Evolutionary conservation across 2,113 vertebrate species (phyloP), one percentile per base, ranked within the genome.

Genomic region (Rhinolophus sinicus): DNA sequence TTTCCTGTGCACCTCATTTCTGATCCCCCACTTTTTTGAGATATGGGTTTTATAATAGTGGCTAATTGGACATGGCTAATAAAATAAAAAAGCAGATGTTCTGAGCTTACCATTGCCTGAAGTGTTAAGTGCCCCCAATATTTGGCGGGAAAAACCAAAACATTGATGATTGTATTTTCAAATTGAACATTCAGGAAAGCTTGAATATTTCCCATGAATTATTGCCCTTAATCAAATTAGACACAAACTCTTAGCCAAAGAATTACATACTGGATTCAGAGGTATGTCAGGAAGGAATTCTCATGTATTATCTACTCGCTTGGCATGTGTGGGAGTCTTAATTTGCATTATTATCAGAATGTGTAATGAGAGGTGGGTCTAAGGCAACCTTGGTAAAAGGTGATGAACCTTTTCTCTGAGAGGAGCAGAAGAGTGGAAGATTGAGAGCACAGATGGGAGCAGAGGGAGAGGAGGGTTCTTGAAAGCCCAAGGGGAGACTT

Each of bases 141-240:
- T 82, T 40, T 50, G n/a, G 24, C 76, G 26, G 56, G 16, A 16
- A 54, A 54, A 69, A 69, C 60, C 70, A 50, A 56, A 84, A 44
- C 16, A 4, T 18, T 5, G 76, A 21, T 52, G 26, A 75, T 24
- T 38, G 3, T 90, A 26, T 94, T 92, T 58, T 94, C 26, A 85
- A 56, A 62, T 5, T 40, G 24, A 87, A n/a, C 13, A 16, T 77
- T 75, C 47, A 76, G n/a, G 28, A 52, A 90, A 18, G 1, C 30
- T 78, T 67, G 69, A 93, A 11, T 33, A 88, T 87, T 83, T 86
- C n/a, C 64, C 33, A 12, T 73, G 38, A 88, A 44, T 52, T 44
- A 1, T 58, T 93, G 44, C 22, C 8, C 28, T 92, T 78, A 80
- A 40, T 94, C 40, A 70, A 40, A 33, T 38, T 64, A 90, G 75